phyloP scores from a whole-genome alignment of 2,797 vertebrate species.

The Acanthurus leucopareius region DNA sequence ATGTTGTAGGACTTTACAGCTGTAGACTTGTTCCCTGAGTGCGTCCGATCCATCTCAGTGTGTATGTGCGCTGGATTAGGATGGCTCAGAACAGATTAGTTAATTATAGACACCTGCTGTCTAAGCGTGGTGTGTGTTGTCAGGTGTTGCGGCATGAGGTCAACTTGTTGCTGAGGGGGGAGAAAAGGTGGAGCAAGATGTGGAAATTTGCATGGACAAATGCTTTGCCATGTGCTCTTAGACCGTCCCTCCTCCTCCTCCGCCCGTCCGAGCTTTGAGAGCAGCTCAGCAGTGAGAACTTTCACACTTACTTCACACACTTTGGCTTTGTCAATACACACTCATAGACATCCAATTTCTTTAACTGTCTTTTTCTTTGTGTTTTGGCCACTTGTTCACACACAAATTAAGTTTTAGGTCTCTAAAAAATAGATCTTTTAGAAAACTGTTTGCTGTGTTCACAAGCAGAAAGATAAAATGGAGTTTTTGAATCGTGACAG shows the following conservation, averaged over 20 bases:
- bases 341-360: too few species aligned
- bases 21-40: conserved; percentile 49
- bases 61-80: conserved; percentile 84
- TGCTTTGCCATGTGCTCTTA: conserved; percentile 76
- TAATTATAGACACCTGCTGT: conserved; percentile 88
- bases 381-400: too few species aligned
- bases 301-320: conserved; percentile 13
- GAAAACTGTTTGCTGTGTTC: too few species aligned
- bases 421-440: too few species aligned
- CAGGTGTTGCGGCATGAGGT: conserved; percentile 85
- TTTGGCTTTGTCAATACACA: neutral
- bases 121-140: conserved; percentile 82
- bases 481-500: too few species aligned
- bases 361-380: too few species aligned
- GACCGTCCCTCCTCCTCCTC: conserved; percentile 3
- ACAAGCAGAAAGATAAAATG: too few species aligned
- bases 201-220: conserved; percentile 57
- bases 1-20: conserved; percentile 24
- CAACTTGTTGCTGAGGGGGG: conserved; percentile 47
- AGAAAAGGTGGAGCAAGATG: conserved; percentile 52
- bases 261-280: conserved; percentile 21
- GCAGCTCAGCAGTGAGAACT: conserved; percentile 27
- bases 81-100: conserved; percentile 87
- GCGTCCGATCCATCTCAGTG: conserved; percentile 71
- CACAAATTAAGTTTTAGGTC: too few species aligned